Evolutionary conservation across 2,888 invertebrate genomes (phyloP).

Genomic region (Fragum fragum): DNA sequence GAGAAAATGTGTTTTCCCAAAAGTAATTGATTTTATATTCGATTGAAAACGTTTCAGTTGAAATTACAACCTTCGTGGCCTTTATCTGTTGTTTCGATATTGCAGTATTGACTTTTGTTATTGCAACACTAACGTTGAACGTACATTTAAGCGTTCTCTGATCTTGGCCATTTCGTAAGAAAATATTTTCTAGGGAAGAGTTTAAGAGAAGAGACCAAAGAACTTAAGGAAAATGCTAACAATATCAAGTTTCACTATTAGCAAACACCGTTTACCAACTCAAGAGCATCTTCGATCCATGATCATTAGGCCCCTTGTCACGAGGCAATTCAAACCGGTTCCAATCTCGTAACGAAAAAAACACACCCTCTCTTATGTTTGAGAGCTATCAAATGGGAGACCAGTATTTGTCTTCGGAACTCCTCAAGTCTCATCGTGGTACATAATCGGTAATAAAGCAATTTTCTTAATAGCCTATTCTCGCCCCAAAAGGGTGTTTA

Average conservation of each 20-base stretch:
- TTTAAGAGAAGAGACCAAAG: not conserved
- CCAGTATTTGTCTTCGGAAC: conserved; percentile 48
- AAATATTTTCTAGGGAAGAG: not conserved
- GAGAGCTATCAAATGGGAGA: not conserved
- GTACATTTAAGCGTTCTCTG: no score
- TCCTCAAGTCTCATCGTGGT: conserved; percentile 43
- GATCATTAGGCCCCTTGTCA: conserved; percentile 6
- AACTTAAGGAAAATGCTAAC: not conserved
- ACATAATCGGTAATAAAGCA: conserved; percentile 65
- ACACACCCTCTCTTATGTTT: not conserved
- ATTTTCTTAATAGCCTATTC: conserved; percentile 77
- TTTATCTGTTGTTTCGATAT: no score
- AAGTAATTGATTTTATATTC: no score
- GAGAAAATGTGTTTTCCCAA: no score
- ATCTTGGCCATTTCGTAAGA: no score
- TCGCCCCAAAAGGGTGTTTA: conserved; percentile 57
- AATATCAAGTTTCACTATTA: conserved; percentile 9
- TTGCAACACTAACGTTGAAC: no score
- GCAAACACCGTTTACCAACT: conserved; percentile 12
- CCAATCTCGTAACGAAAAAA: not conserved
- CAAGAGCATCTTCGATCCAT: conserved; percentile 28
- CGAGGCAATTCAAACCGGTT: not conserved
- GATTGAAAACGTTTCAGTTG: no score
- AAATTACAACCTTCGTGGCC: no score
- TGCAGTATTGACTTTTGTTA: no score